phyloP scores from a whole-genome alignment of 1,140 invertebrate genomes.

The Drosophila watanabei region DNA sequence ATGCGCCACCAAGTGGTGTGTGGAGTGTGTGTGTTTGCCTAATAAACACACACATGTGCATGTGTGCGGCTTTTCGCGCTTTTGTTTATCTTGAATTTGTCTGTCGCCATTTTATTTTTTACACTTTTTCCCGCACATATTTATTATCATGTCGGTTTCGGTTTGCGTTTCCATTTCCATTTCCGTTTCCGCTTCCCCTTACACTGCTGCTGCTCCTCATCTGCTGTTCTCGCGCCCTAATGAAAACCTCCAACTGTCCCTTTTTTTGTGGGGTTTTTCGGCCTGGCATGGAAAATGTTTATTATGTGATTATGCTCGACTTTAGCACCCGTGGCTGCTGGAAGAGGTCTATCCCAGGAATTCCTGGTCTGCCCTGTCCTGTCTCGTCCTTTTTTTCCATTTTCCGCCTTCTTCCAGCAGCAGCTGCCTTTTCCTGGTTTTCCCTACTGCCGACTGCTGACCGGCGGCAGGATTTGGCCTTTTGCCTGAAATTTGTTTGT shows the following conservation, averaged over 20 bases:
- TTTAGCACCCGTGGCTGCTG: slow-evolving; percentile 58
- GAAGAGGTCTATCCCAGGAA: slow-evolving; percentile 35
- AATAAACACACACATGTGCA: slow-evolving; percentile 31
- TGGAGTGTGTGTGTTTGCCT: slow-evolving; percentile 19
- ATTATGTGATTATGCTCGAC: slow-evolving; percentile 82
- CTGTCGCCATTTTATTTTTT: slow-evolving; percentile 62
- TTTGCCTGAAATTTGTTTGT: slow-evolving; percentile 57
- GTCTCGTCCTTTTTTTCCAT: slow-evolving; percentile 43
- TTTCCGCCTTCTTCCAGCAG: slow-evolving; percentile 7
- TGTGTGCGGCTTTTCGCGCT: slow-evolving; percentile 38
- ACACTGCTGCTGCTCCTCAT: background rate
- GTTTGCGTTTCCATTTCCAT: slow-evolving; percentile 47
- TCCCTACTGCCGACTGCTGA: slow-evolving; percentile 28
- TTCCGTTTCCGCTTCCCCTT: slow-evolving; percentile 11
- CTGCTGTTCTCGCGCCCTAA: slow-evolving; percentile 55
- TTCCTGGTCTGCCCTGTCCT: slow-evolving; percentile 30
- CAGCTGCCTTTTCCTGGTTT: slow-evolving; percentile 11
- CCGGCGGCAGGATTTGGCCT: slow-evolving; percentile 70
- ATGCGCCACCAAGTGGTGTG: slow-evolving; percentile 11
- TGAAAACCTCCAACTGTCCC: slow-evolving; percentile 61
- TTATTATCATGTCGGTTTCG: slow-evolving; percentile 78
- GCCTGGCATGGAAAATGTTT: slow-evolving; percentile 63
- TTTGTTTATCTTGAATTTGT: slow-evolving; percentile 72
- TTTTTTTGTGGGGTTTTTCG: slow-evolving; percentile 11
- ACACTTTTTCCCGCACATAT: slow-evolving; percentile 73